phyloP scores from a whole-genome alignment of 2,113 vertebrate genomes.

The Phodopus roborovskii region DNA sequence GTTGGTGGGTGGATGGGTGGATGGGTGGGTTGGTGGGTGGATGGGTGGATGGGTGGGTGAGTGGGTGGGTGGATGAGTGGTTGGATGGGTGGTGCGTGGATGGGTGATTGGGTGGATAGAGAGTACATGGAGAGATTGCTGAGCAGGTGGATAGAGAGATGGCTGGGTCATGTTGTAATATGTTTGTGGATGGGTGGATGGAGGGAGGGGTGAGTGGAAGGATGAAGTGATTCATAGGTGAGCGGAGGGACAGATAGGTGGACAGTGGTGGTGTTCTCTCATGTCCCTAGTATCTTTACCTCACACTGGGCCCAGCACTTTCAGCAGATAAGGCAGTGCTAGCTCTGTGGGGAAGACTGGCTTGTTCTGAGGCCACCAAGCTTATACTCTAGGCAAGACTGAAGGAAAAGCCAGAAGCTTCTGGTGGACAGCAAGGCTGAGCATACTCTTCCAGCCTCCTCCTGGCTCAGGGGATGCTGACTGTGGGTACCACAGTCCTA shows the following conservation, averaged over 20 bases:
- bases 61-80: not conserved
- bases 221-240: not conserved
- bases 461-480: not conserved
- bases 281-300: not conserved
- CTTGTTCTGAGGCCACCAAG: not conserved
- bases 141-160: no score
- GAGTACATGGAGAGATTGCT: no score
- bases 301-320: not conserved
- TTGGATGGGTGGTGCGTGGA: not conserved
- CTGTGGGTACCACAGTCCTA: not conserved
- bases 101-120: no score
- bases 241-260: not conserved
- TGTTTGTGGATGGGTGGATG: not conserved
- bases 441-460: rapidly evolving
- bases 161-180: no score
- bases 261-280: not conserved
- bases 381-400: not conserved
- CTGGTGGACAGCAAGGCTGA: not conserved
- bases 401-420: not conserved
- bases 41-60: not conserved
- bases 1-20: no score
- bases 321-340: not conserved
- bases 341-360: no score
- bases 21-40: not conserved
- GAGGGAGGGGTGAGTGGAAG: not conserved